phyloP scores from a whole-genome alignment of 1,140 invertebrate species.

The Rhopalosiphum maidis region DNA sequence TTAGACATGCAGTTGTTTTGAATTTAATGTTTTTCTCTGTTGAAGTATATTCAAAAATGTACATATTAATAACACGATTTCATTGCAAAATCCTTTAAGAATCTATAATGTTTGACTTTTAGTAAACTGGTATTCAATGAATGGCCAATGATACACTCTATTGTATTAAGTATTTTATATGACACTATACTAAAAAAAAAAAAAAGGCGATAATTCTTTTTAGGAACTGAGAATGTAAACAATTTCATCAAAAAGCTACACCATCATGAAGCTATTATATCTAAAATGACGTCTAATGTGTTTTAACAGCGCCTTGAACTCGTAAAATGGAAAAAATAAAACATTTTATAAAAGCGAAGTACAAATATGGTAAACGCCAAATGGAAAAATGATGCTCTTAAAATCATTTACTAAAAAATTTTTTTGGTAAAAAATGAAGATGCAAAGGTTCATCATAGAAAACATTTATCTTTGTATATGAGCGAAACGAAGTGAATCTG shows the following conservation, averaged over 20 bases:
- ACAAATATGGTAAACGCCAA: slow-evolving; percentile 14
- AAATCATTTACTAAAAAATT: neutral
- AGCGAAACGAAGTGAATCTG: neutral
- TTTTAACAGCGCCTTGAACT: neutral
- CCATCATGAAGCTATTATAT: neutral
- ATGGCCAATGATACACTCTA: neutral
- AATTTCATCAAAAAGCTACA: neutral
- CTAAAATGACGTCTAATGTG: slow-evolving; percentile 7
- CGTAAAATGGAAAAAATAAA: neutral
- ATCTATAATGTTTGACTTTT: neutral
- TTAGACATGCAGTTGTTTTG: neutral
- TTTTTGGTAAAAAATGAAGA: neutral
- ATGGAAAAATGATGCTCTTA: neutral
- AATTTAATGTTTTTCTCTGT: neutral
- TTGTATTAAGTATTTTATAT: neutral
- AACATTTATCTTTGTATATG: neutral
- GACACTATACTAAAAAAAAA: neutral
- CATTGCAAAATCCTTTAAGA: neutral
- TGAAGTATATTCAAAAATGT: neutral
- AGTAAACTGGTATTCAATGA: neutral
- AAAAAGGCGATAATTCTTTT: neutral
- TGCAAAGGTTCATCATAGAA: neutral
- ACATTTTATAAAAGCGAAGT: neutral
- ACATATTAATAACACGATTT: neutral
- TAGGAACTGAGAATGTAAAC: neutral